Conservation (phyloP, 2,888 invertebrate genomes). For the Neuroscelio doddi region DNA sequence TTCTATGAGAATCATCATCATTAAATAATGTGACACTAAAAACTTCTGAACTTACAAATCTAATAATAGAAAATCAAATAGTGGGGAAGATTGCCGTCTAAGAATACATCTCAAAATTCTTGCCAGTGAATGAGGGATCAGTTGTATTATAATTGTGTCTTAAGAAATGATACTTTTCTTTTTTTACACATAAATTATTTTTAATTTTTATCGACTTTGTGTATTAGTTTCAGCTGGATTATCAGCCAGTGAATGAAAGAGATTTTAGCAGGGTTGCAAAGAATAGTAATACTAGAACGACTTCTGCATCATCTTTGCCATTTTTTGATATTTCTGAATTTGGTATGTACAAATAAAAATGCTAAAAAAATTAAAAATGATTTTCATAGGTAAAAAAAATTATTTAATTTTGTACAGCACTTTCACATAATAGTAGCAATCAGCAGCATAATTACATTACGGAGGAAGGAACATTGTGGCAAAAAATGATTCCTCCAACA, state of each 20-base stretch:
- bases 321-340: conserved; percentile 60
- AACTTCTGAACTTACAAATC: conserved; percentile 35
- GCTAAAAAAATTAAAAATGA: too few relatives aligned
- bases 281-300: conserved; percentile 63
- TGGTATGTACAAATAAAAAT: conserved; percentile 46
- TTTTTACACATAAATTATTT: too few relatives aligned
- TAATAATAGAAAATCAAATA: conserved; percentile 54
- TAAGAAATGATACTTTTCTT: too few relatives aligned
- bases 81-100: conserved; percentile 64
- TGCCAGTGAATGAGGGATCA: conserved; percentile 29
- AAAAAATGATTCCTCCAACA: conserved; percentile 64
- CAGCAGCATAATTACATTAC: conserved; percentile 5
- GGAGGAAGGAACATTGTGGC: neutral
- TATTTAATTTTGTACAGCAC: neutral
- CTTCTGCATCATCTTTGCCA: conserved; percentile 53
- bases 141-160: conserved; percentile 13
- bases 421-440: neutral
- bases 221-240: conserved; percentile 57
- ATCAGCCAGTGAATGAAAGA: conserved; percentile 59
- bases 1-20: conserved; percentile 3
- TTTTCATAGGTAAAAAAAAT: too few relatives aligned
- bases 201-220: conserved; percentile 38
- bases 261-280: conserved; percentile 56
- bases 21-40: conserved; percentile 13
- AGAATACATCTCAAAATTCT: conserved; percentile 58